Evolutionary conservation across 2,797 vertebrate genomes (phyloP).

Genomic region (Clamator glandarius): DNA sequence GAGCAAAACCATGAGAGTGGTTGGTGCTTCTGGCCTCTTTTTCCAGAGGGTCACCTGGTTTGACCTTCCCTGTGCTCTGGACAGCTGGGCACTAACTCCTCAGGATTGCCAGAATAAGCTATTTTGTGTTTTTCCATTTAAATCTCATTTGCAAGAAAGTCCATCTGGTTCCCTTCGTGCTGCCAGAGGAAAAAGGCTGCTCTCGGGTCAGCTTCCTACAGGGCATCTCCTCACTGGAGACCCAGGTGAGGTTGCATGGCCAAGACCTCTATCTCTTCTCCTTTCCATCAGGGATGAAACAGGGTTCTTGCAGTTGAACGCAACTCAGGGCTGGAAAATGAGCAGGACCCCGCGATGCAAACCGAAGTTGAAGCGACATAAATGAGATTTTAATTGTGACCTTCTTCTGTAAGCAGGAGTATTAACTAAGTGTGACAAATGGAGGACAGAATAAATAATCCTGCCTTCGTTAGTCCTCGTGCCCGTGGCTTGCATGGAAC

Average conservation of each 20-base stretch:
- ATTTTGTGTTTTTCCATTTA: conserved; percentile 40
- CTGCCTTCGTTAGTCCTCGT: background rate
- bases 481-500: background rate
- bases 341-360: background rate
- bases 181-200: conserved; percentile 25
- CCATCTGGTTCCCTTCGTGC: conserved; percentile 14
- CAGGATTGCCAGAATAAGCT: background rate
- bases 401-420: background rate
- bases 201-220: background rate
- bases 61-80: background rate
- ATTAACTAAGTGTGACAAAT: conserved; percentile 27
- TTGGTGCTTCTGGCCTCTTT: background rate
- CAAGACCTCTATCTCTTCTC: background rate
- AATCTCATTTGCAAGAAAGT: background rate
- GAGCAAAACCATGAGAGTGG: background rate
- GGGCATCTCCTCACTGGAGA: background rate
- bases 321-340: background rate
- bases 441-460: background rate
- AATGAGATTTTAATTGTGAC: conserved; percentile 2
- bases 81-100: conserved; percentile 14
- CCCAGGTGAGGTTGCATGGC: rapidly evolving
- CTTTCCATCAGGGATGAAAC: background rate
- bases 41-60: background rate
- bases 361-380: background rate
- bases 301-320: rapidly evolving